A percentile compares a stretch with the other conserved stretches of the same genome.
Conservation (phyloP, 2,797 vertebrate genomes). For the Leuciscus waleckii region DNA sequence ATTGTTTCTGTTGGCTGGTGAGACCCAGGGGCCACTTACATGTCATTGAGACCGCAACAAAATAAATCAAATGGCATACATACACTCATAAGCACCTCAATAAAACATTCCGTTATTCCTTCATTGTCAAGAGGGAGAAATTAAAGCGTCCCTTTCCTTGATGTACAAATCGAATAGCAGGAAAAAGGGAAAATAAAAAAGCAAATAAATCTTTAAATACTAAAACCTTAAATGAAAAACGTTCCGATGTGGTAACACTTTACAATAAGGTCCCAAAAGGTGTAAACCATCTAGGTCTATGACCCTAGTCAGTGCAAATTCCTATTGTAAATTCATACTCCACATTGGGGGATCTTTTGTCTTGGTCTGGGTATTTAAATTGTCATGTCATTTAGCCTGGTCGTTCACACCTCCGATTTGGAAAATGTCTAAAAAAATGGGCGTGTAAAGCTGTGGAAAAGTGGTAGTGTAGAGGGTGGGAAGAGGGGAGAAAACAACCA, state of each 20-base stretch:
- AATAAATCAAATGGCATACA: slow-evolving; percentile 5
- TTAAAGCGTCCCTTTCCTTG: neutral
- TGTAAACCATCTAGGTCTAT: too few species aligned
- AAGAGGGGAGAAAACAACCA: too few species aligned
- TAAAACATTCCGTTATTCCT: slow-evolving; percentile 25
- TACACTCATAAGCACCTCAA: slow-evolving; percentile 16
- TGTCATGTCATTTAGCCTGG: too few species aligned
- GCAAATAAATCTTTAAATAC: neutral
- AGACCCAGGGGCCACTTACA: slow-evolving; percentile 17
- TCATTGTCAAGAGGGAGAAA: neutral
- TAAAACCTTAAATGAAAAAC: neutral
- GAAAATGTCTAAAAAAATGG: too few species aligned
- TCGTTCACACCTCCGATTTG: too few species aligned
- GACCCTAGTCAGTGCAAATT: too few species aligned
- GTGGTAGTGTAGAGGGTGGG: too few species aligned
- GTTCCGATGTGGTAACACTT: neutral
- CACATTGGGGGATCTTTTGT: too few species aligned
- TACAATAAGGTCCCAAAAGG: neutral
- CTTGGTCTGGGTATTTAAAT: too few species aligned
- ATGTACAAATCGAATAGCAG: neutral
- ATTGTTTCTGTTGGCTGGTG: slow-evolving; percentile 26
- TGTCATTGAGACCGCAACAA: neutral
- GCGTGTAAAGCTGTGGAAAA: too few species aligned
- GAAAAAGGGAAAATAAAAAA: neutral
- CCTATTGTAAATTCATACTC: too few species aligned